Evolutionary conservation across 2,797 vertebrate genomes (phyloP).

Genomic region (Eulemur rubriventer): DNA sequence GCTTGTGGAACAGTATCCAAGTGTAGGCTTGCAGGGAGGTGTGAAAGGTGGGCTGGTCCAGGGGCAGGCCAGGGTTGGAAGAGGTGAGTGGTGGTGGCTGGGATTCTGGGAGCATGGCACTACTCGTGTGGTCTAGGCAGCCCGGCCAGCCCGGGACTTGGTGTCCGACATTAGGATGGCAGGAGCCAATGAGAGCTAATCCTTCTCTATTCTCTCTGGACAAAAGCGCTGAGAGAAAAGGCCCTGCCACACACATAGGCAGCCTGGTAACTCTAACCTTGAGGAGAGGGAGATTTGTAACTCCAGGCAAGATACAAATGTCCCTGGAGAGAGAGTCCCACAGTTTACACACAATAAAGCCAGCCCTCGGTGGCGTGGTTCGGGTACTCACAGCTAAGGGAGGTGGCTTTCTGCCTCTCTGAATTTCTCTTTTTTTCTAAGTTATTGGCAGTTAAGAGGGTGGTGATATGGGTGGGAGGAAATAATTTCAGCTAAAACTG

Average conservation of each 20-base stretch:
- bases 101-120: neutral
- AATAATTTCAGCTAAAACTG: neutral
- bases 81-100: neutral
- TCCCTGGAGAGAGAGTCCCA: neutral
- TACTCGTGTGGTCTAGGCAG: neutral
- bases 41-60: neutral
- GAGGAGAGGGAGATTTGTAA: neutral
- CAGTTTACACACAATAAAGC: neutral
- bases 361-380: neutral
- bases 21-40: neutral
- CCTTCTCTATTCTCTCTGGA: neutral
- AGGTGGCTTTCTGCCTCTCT: neutral
- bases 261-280: neutral
- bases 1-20: neutral
- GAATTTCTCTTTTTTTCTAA: neutral
- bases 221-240: neutral
- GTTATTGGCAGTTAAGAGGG: neutral
- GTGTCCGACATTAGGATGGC: neutral
- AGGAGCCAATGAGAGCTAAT: neutral
- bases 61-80: neutral
- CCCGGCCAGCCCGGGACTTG: neutral
- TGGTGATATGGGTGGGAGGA: neutral
- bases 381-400: neutral
- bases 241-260: neutral
- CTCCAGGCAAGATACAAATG: neutral